phyloP scores from a whole-genome alignment of 2,888 invertebrate species.

The Metallyticus violacea region DNA sequence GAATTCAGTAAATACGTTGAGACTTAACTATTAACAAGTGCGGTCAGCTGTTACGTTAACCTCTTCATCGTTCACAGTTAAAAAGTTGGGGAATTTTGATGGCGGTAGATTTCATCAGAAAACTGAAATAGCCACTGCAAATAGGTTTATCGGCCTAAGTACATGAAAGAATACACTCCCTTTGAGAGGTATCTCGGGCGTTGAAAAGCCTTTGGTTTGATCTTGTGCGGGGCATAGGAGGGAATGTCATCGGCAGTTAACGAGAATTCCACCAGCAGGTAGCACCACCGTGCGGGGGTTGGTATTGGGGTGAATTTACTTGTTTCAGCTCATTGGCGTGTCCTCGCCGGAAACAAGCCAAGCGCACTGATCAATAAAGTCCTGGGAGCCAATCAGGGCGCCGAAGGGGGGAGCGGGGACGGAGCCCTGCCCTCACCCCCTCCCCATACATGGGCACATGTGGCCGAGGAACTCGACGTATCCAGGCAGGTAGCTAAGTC shows the following conservation, averaged over 20 bases:
- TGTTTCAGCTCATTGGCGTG: slow-evolving; percentile 31
- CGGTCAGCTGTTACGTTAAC: no score
- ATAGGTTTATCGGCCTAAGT: not conserved
- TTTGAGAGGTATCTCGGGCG: not conserved
- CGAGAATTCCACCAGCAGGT: not conserved
- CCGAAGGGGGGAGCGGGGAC: not conserved
- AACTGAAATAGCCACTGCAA: not conserved
- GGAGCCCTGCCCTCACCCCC: not conserved
- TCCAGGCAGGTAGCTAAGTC: not conserved
- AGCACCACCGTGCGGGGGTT: slow-evolving; percentile 2
- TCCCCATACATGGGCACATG: not conserved
- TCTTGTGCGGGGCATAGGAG: not conserved
- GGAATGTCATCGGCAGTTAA: no score
- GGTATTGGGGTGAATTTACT: slow-evolving; percentile 8
- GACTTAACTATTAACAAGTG: no score
- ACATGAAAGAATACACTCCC: not conserved
- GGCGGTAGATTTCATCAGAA: no score
- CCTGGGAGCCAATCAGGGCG: slow-evolving; percentile 16
- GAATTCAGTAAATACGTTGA: no score
- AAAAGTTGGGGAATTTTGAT: no score
- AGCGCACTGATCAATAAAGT: slow-evolving; percentile 26
- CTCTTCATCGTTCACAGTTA: no score
- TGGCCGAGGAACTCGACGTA: not conserved
- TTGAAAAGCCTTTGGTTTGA: not conserved
- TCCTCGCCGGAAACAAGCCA: slow-evolving; percentile 25